Evolutionary conservation across 2,888 invertebrate genomes (phyloP).

Genomic region (Drosophila kuntzei): DNA sequence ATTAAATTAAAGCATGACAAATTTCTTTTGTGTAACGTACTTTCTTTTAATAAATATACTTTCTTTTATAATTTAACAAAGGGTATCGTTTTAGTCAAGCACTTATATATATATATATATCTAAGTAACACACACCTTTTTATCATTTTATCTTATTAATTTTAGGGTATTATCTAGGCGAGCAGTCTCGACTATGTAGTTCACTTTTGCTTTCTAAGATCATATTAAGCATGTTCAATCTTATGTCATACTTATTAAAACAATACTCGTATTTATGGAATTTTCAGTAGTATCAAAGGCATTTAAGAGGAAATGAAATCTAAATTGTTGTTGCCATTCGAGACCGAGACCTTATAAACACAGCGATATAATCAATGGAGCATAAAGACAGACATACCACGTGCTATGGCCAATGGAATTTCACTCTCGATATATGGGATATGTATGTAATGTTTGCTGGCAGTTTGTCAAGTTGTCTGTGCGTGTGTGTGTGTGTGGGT

Average conservation of each 20-base stretch:
- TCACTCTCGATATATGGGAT: slow-evolving; percentile 55
- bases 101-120: background rate
- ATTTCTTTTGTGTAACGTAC: no score
- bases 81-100: background rate
- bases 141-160: background rate
- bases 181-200: background rate
- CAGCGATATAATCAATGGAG: slow-evolving; percentile 46
- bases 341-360: slow-evolving; percentile 45
- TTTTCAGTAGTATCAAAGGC: slow-evolving; percentile 18
- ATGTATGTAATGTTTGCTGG: slow-evolving; percentile 6
- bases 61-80: background rate
- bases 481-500: slow-evolving; percentile 4
- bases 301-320: slow-evolving; percentile 62
- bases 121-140: background rate
- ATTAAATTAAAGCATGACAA: no score
- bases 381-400: slow-evolving; percentile 32
- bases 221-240: slow-evolving; percentile 17
- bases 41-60: no score
- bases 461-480: slow-evolving; percentile 12
- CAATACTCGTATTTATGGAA: slow-evolving; percentile 11
- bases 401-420: slow-evolving; percentile 63
- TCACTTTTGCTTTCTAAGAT: slow-evolving; percentile 15
- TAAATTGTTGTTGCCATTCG: slow-evolving; percentile 35
- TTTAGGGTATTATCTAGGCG: slow-evolving; percentile 14
- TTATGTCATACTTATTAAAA: slow-evolving; percentile 39